Conservation (phyloP, 2,888 invertebrate species). For the Amitus sp. region DNA sequence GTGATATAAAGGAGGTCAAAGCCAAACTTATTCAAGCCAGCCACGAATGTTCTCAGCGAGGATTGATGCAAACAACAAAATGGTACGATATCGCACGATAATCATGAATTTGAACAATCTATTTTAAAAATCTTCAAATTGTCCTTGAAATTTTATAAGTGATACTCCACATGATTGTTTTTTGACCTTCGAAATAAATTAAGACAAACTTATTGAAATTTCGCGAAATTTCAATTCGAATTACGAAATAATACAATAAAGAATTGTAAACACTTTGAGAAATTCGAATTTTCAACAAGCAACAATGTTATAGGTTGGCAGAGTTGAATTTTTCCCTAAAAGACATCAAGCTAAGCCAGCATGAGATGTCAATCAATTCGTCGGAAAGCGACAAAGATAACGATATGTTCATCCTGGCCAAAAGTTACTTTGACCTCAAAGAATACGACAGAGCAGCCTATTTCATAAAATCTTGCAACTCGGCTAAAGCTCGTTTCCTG, state of each 20-base stretch:
- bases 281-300: not conserved
- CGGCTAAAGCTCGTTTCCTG: slow-evolving; percentile 81
- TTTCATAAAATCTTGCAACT: slow-evolving; percentile 78
- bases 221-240: not conserved
- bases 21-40: slow-evolving; percentile 74
- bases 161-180: too few relatives aligned
- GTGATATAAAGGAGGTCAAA: slow-evolving; percentile 73
- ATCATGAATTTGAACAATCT: not conserved
- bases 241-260: not conserved
- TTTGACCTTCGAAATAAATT: too few relatives aligned
- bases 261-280: not conserved
- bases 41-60: slow-evolving; percentile 81
- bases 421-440: slow-evolving; percentile 88
- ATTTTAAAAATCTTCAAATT: not conserved
- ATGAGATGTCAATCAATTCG: slow-evolving; percentile 68
- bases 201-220: too few relatives aligned
- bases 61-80: slow-evolving; percentile 83
- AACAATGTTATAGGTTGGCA: slow-evolving; percentile 70
- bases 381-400: slow-evolving; percentile 72
- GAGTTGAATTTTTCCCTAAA: slow-evolving; percentile 84
- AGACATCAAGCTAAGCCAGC: slow-evolving; percentile 71
- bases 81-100: slow-evolving; percentile 68
- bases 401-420: slow-evolving; percentile 81
- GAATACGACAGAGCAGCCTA: slow-evolving; percentile 91
- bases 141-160: not conserved